Conservation (phyloP, 2,113 vertebrate species). For the Eolophus roseicapilla region DNA sequence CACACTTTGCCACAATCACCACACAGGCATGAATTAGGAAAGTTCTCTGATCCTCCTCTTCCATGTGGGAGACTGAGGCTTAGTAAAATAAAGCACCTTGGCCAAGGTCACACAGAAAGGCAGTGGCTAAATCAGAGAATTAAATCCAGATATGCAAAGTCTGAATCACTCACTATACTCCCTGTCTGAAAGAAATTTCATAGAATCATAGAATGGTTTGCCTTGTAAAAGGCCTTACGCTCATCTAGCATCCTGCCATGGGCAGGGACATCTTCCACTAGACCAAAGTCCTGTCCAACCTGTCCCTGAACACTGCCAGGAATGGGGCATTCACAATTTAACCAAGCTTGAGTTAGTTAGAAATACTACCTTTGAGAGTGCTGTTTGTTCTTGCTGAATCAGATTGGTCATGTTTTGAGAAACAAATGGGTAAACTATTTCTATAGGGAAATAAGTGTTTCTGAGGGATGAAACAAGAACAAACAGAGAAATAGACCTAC, state of each 20-base stretch:
- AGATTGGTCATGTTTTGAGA: background rate
- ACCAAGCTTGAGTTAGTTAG: background rate
- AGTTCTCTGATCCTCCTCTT: background rate
- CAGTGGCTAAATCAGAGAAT: background rate
- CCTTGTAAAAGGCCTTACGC: background rate
- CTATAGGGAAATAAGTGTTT: background rate
- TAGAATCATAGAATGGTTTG: background rate
- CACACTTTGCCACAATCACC: background rate
- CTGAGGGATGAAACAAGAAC: background rate
- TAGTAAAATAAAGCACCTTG: background rate
- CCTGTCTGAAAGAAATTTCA: background rate
- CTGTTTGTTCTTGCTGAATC: background rate
- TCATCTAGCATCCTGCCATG: background rate
- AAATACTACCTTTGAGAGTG: background rate
- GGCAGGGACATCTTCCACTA: background rate
- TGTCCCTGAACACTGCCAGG: background rate
- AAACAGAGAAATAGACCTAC: background rate
- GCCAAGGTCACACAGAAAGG: background rate
- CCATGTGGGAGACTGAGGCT: rapidly evolving
- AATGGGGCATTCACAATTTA: background rate
- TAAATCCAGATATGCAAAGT: background rate
- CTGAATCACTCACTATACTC: background rate
- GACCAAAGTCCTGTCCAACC: background rate
- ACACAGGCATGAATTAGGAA: background rate
- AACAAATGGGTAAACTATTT: background rate